Evolutionary conservation across 2,888 invertebrate genomes (phyloP), one percentile per base, ranked within the genome.

Genomic region (Augochlorella aurata): DNA sequence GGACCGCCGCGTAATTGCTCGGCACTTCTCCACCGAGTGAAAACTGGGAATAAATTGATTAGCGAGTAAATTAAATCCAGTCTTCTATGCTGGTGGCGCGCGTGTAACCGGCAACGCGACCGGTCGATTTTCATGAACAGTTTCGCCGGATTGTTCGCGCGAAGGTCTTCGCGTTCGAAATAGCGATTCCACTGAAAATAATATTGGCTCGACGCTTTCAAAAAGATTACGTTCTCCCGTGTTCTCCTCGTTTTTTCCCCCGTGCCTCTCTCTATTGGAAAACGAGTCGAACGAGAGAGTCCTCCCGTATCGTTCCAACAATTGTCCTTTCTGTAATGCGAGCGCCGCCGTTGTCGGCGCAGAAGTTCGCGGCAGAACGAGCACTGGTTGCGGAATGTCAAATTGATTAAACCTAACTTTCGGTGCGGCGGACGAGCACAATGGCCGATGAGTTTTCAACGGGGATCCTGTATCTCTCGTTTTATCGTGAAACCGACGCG

Each of bases 331-430:
- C 50, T 74, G 74, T 72, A 74, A 72, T 74, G 66, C 24, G 52
- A n/a, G 49, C 24, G 29, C 54, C 50, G 38, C 29, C 38, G 38
- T 52, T 77, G 74, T 63, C 16, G 75, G 75, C 67, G 58, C 54
- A 78, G 68, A 75, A 83, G 82, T 78, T 78, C 24, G 63, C 72
- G 50, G 54, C 72, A 54, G 79, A 78, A 83, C 83, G 75, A 79
- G 82, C 76, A 74, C 82, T 73, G 77, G 73, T 82, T 76, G 76
- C 83, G 76, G 83, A 73, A 72, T 72, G 83, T 54, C 68, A 83
- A 83, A 82, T 83, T 83, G 83, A 83, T 83, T 83, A 83, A 83
- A 83, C 83, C 75, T 82, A 82, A 83, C 83, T 83, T 82, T 82
- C 75, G 79, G 66, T 82, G 73, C 73, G 52, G 73, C 68, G 70